phyloP scores from a whole-genome alignment of 2,113 vertebrate genomes.

The Bufo gargarizans region DNA sequence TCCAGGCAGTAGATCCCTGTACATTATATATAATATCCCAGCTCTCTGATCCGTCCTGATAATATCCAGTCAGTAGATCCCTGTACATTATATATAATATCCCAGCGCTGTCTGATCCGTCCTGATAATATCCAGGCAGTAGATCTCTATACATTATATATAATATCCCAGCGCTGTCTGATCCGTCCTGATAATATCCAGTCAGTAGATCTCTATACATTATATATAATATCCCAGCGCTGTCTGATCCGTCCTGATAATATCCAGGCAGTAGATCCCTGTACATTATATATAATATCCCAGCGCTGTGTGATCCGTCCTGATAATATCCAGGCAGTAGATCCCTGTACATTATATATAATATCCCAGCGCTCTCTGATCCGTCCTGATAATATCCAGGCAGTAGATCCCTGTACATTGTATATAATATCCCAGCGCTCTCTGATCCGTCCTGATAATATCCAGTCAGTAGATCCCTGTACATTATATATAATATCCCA shows the following conservation, averaged over 20 bases:
- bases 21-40: background rate
- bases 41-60: too few species aligned
- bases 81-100: too few species aligned
- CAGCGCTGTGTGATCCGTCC: background rate
- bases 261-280: too few species aligned
- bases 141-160: too few species aligned
- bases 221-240: too few species aligned
- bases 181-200: too few species aligned
- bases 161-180: too few species aligned
- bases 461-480: background rate
- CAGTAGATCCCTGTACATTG: background rate
- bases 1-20: background rate
- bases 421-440: background rate
- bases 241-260: too few species aligned
- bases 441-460: background rate
- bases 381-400: background rate
- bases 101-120: too few species aligned
- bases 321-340: background rate
- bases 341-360: background rate
- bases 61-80: too few species aligned
- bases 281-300: background rate
- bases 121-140: too few species aligned
- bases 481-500: background rate
- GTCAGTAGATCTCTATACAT: too few species aligned
- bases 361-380: background rate